Evolutionary conservation across 2,888 invertebrate genomes (phyloP), one percentile per base, ranked within the genome.

Genomic region (Noctua comes): DNA sequence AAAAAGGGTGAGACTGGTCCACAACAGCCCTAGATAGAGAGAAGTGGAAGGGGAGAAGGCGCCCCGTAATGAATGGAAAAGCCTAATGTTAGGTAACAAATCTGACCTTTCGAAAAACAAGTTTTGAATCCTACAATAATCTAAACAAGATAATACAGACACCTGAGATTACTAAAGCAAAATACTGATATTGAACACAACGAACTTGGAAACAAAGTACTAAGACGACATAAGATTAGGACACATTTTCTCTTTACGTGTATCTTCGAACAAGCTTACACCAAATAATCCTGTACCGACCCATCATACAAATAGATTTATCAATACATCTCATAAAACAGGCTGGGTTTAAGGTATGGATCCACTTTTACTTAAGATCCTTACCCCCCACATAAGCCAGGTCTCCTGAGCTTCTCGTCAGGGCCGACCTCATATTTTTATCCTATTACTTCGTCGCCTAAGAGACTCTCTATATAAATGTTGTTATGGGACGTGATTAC

Each of bases 151-250:
- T 43, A 73, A 59, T 24, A 68, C 6, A 46, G 11, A 21, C 46
- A 73, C n/a, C 66, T 31, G 62, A 70, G 2, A 68, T 81, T 57
- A 71, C 54, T 71, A 59, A 43, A 51, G 59, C 57, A 68, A 86
- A 77, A 83, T 74, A 85, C 76, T 82, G 76, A 66, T 83, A 83
- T 82, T 76, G 76, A 68, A 86, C 13, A 73, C 70, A 64, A 81
- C 70, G 48, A 57, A 68, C 57, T 46, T 48, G 43, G 48, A 36
- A 43, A 72, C 48, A 46, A 71, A 64, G 21, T 69, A 59, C 65
- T 62, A 54, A 16, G 27, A 16, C 18, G 18, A 73, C 57, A 57
- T 43, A 31, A 79, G 64, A 79, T 70, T 68, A 70, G 27, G 18
- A 69, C 51, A 76, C 46, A 76, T 85, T 84, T 83, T 84, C 54